These are phyloP conservation scores for Rattus norvegicus DNA, from an alignment of 2,113 vertebrate species.

Conservation along the genomic window GRCr8 NC_086021.1:48070001-48070500, in stretches of 20 bases:
- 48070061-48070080: not conserved
- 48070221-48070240: not conserved
- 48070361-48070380: not conserved
- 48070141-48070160: not conserved
- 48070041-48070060: not conserved
- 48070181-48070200: not conserved
- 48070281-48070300: not conserved
- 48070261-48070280: no score
- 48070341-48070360: not conserved
- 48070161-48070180: not conserved
- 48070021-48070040: not conserved
- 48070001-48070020: conserved; percentile 1
- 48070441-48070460: not conserved
- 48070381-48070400: not conserved
- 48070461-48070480: not conserved
- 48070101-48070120: not conserved
- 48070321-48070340: not conserved
- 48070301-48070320: not conserved
- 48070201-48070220: not conserved
- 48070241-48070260: not conserved
- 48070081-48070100: conserved; percentile 22
- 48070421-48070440: no score
- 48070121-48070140: not conserved
- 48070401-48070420: not conserved
- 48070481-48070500: not conserved